Base-by-base conservation (phyloP, 2,888 invertebrate species). In the Colletes collaris region DNA sequence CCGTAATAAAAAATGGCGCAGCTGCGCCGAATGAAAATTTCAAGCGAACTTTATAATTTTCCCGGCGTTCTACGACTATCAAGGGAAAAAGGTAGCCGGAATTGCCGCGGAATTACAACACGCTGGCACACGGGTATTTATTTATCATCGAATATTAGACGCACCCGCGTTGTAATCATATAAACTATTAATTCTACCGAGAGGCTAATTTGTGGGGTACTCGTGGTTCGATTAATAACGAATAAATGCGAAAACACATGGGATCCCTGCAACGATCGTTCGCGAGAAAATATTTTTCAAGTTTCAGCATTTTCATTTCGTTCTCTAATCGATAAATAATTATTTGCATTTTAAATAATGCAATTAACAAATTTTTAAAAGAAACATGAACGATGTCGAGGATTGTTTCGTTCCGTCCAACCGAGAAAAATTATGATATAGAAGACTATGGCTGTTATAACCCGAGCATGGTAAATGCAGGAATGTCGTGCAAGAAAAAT, bases 1-100 rank as follows among this genome's bases (percentile, higher is more conserved):
- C 7, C 40, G 70, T 53, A 63, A 52, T 76, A 70, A 79, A 79
- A 79, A 79, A 64, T 67, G 53, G 67, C 67, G 67, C 77, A 77
- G 79, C 53, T 79, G 79, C 27, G 44, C 19, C 58, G 66, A 79
- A 77, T 71, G 79, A 77, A 79, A 79, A 64, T 79, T 79, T 77
- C 66, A 58, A 44, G 58, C 62, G 64, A 7, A 63, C 71, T 77
- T 67, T 71, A 71, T 71, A 77, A 79, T 79, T 79, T 77, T 46
- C 59, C 59, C 11, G 50, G 46, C 56, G 40, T 63, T 52, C 63
- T 37, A n/a, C 40, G 49, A 64, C 50, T 55, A 65, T 72, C 63
- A 19, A 2, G 40, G 58, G 62, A 19, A 50, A 71, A 77, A 52
- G 11, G 37, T 5, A 4, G 63, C 19, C 1, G 13, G 49, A 13